A percentile compares a stretch with the other conserved stretches of the same genome.
Evolutionary conservation across 2,113 vertebrate species (phyloP).

Genomic region (Perognathus longimembris): DNA sequence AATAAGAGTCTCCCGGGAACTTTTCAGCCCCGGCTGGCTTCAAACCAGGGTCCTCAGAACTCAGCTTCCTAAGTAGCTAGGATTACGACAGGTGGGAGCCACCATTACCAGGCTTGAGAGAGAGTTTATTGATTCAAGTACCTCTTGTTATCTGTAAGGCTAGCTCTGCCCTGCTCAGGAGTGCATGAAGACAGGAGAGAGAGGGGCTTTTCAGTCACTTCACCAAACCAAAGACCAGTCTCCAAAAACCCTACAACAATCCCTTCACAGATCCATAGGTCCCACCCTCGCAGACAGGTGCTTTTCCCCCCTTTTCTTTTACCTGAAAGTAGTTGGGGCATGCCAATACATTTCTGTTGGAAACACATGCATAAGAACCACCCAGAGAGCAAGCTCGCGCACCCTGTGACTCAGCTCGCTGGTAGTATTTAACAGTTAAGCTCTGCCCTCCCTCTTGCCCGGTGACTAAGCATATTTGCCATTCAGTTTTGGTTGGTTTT

Average conservation of each 20-base stretch:
- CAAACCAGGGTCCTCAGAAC: too few species aligned
- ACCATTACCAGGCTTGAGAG: too few species aligned
- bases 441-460: constrained; percentile 54
- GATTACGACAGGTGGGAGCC: too few species aligned
- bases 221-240: neutral
- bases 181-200: constrained; percentile 28
- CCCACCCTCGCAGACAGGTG: neutral
- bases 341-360: constrained; percentile 10
- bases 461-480: constrained; percentile 82
- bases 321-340: constrained; percentile 3
- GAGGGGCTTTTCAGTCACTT: constrained; percentile 5
- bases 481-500: too few species aligned
- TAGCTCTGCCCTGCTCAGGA: neutral
- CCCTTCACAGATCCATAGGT: neutral
- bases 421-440: constrained; percentile 70
- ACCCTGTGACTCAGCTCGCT: constrained; percentile 58
- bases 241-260: constrained; percentile 29
- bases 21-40: too few species aligned
- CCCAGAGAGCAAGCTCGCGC: neutral
- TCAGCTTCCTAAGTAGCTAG: too few species aligned
- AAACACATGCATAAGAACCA: neutral
- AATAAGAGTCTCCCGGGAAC: too few species aligned
- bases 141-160: constrained; percentile 1
- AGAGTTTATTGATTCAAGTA: neutral
- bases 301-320: constrained; percentile 20